Base-by-base conservation (phyloP, 2,797 vertebrate genomes). In the Scomberomorus guttatus region DNA sequence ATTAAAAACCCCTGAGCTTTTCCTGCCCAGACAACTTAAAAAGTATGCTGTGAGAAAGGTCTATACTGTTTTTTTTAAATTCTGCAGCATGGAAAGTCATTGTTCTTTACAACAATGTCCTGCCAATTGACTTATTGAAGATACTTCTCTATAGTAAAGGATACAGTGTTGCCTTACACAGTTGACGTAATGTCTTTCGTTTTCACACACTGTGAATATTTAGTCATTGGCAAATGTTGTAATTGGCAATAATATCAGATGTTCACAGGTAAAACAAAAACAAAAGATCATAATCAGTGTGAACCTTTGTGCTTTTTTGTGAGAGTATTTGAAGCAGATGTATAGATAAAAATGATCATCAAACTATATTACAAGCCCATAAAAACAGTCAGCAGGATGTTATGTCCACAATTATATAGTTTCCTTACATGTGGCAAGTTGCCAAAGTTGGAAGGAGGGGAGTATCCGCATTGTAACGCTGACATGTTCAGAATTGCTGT, bases 401-500 rank as follows among this genome's bases (percentile, higher is more conserved):
- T 75, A 15, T 51, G 14, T 74, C 56, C 10, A 48, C 63, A 73
- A 46, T 83, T 5, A 74, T 69, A 39, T 70, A 1, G 24, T 77
- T 74, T 74, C 66, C 75, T 73, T 58, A 27, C n/a, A 75, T 61
- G 64, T 82, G 67, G 73, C 71, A 69, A 61, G 63, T 73, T 82
- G 67, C 76, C 75, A 54, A 60, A 20, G 13, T 72, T 15, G 25
- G 24, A 39, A 27, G n/a, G 56, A 9, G 29, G 32, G 64, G 66
- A 52, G 20, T 50, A 32, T 75, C 58, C 9, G 3, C 59, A 50
- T 10, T 75, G 51, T 60, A 65, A 56, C 80, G 86, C 77, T 85
- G 91, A 82, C 72, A 60, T 78, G 64, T 66, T 78, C 59, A 62
- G 68, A 85, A 62, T 52, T 46, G 60, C 48, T 82, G 84, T 89